phyloP scores from a whole-genome alignment of 2,113 vertebrate species.

The Erythrolamprus reginae region DNA sequence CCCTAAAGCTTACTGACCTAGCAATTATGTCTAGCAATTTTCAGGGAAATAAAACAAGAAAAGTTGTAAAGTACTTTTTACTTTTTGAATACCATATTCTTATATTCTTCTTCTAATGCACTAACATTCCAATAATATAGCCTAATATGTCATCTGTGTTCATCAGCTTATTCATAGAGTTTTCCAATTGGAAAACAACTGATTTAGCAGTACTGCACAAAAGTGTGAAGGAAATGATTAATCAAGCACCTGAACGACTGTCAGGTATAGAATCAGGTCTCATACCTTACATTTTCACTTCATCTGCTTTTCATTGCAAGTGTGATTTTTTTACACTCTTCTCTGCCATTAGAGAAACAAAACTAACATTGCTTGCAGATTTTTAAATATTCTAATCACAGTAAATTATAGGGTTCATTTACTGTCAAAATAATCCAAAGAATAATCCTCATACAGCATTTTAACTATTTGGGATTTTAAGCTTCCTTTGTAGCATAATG shows the following conservation, averaged over 20 bases:
- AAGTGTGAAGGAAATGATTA: constrained; percentile 27
- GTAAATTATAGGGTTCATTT: constrained; percentile 46
- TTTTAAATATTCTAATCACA: constrained; percentile 18
- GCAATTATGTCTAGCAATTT: background rate
- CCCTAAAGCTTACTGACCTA: background rate
- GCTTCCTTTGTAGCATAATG: background rate
- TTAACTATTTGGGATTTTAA: constrained; percentile 7
- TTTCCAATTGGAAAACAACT: constrained; percentile 42
- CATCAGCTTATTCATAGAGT: constrained; percentile 34
- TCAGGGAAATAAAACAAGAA: background rate
- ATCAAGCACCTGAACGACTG: constrained; percentile 9
- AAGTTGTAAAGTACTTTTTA: background rate
- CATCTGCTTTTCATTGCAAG: background rate
- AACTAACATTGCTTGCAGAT: background rate
- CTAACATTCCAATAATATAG: background rate
- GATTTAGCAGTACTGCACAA: constrained; percentile 10
- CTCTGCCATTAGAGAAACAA: background rate
- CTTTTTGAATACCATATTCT: background rate
- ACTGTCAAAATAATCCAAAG: constrained; percentile 28
- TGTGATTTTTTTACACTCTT: background rate
- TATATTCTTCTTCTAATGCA: background rate
- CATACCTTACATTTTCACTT: background rate
- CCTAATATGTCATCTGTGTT: constrained; percentile 19
- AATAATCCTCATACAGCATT: constrained; percentile 16
- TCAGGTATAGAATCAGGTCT: constrained; percentile 3